Base-by-base conservation (phyloP, 2,113 vertebrate species). In the Motacilla alba region DNA sequence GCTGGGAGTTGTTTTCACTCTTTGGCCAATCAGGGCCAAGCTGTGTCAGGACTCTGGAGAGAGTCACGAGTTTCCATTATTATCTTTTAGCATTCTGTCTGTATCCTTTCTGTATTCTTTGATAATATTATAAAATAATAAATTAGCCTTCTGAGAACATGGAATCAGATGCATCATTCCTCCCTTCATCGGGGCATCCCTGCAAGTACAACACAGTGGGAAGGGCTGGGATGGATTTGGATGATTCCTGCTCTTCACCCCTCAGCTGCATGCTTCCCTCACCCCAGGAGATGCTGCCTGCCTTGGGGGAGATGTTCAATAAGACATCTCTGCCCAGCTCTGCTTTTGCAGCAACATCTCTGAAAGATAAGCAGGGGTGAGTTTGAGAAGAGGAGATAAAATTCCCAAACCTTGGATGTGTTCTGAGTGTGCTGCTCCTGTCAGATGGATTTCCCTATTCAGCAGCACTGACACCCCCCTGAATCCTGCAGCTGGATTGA, bases 381-480 rank as follows among this genome's bases (percentile, higher is more conserved):
- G 8, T 63, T 89, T 53, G 10, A 16, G 66, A 44, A 64, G 31
- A 64, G 66, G 33, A 91, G 76, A 69, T 90, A 31, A 90, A 87
- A 72, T 60, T 26, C 58, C n/a, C 58, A 26, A 60, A 59, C 23
- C n/a, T 19, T 41, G 66, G 73, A 41, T 68, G 73, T 0, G 35
- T 68, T 92, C 62, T 20, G 49, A 80, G 87, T 3, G 4, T 39
- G 46, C 55, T 41, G 31, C 77, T 83, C 50, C 43, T 94, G 79
- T 82, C 90, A 63, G 83, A 83, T 87, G 94, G 88, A 84, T 97
- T 94, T 96, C 74, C 47, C 69, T 49, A 39, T 22, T 80, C 46
- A 87, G 33, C 59, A 59, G 58, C 46, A 5, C 28, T 37, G 73
- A 46, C 49, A 44, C n/a, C n/a, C 23, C 77, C 41, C 21, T 66